Base-by-base conservation (phyloP, 2,888 invertebrate genomes). In the Hemicrepidius hirtus region DNA sequence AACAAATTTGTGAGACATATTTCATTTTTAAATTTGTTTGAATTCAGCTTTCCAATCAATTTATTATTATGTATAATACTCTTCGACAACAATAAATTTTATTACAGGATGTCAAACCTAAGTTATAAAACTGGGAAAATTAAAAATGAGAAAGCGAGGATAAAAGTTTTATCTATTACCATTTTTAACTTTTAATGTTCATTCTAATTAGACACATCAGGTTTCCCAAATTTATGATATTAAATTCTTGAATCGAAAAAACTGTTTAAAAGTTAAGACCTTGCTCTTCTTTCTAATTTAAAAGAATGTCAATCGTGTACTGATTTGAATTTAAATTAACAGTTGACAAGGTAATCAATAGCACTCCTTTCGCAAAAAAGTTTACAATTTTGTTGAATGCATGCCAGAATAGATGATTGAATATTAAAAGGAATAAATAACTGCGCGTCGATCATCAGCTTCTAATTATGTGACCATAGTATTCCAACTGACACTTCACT, bases 311-410 rank as follows among this genome's bases (percentile, higher is more conserved):
- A 46, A 46, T 16, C 18, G 13, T 18, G 18, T 10, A 46, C 16
- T 18, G 18, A 46, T 46, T 46, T 46, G 46, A 46, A 46, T 46
- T 18, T 46, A 40, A 46, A 46, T 46, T 46, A 46, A 10, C 46
- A 40, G 13, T 13, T 40, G 3, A 40, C 40, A 40, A 40, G 40
- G 40, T 40, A 40, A 40, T 40, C 40, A 13, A 13, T 6, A 40
- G 40, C 40, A 40, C 40, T 40, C 40, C 40, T 40, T 40, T 40
- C 1, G 6, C 32, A 13, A 40, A 40, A 40, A 40, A 13, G 6
- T n/a, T 1, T 6, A n/a, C 3, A 40, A n/a, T 46, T 46, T 46
- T 20, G 10, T n/a, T 1, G 32, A 6, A 32, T 32, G 32, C 32
- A 18, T 18, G 5, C 5, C 41, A 41, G 24, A 2, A 24, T 3